Conservation (phyloP, 2,888 invertebrate species). For the Craniophora ligustri region DNA sequence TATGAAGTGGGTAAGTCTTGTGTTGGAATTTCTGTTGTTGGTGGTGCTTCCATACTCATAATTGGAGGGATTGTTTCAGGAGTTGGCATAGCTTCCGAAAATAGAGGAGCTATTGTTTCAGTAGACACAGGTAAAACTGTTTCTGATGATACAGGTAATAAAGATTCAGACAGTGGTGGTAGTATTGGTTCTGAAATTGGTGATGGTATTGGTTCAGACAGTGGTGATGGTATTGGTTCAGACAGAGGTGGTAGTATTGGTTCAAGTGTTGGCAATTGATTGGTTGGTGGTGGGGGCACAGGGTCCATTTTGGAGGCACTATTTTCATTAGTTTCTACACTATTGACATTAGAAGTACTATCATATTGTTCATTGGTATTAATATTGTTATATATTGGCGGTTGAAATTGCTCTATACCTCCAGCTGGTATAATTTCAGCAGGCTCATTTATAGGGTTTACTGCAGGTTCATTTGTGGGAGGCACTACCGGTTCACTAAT, state of each 20-base stretch:
- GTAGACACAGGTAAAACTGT: conserved; percentile 31
- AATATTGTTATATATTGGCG: conserved; percentile 31
- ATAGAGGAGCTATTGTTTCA: conserved; percentile 52
- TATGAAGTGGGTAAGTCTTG: conserved; percentile 15
- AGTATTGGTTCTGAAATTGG: conserved; percentile 11
- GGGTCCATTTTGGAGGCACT: conserved; percentile 8
- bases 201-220: conserved; percentile 21
- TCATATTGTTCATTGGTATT: conserved; percentile 19
- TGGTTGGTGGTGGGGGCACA: conserved; percentile 15
- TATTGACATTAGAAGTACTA: conserved; percentile 10
- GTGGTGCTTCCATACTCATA: conserved; percentile 26
- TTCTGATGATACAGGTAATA: conserved; percentile 30
- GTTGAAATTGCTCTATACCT: conserved; percentile 26
- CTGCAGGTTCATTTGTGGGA: neutral
- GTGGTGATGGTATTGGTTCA: conserved; percentile 20
- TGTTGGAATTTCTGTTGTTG: conserved; percentile 31
- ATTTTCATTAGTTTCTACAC: conserved; percentile 20
- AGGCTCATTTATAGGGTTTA: conserved; percentile 6
- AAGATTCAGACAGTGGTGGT: conserved; percentile 8
- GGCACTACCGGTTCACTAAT: conserved; percentile 2
- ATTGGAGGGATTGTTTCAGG: conserved; percentile 34
- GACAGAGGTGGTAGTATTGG: too few relatives aligned
- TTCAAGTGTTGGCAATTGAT: conserved; percentile 18
- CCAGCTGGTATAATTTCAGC: neutral
- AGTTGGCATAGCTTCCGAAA: conserved; percentile 33